Conservation (phyloP, 2,113 vertebrate genomes). For the Petroica traversi region DNA sequence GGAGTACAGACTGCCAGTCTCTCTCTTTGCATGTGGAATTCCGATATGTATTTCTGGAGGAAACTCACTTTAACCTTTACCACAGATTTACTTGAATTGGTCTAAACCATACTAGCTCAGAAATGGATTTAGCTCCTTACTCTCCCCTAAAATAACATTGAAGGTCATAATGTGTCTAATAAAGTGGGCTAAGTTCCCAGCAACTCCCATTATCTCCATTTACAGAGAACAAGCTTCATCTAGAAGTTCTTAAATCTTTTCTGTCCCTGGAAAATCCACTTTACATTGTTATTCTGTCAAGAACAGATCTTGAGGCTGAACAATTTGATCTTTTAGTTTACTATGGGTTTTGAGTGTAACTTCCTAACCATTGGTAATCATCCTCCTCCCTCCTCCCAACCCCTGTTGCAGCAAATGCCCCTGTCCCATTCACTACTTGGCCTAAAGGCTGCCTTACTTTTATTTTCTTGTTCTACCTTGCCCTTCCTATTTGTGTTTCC, state of each 20-base stretch:
- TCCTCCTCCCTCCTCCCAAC: neutral
- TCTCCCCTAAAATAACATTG: neutral
- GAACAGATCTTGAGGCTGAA: neutral
- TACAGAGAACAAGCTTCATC: neutral
- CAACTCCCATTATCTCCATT: neutral
- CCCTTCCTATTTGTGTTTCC: neutral
- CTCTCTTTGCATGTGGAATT: neutral
- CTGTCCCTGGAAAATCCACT: neutral
- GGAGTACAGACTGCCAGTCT: neutral
- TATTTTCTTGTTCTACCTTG: neutral
- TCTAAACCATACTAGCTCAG: neutral
- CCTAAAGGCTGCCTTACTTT: neutral
- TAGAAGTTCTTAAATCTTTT: neutral
- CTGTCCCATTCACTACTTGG: too few relatives aligned
- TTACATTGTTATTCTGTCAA: neutral
- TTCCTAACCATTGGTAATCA: neutral
- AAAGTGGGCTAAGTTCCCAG: neutral
- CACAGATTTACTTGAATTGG: neutral
- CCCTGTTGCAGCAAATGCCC: neutral
- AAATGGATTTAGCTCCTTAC: neutral
- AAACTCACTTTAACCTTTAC: neutral
- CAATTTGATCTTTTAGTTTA: accelerated
- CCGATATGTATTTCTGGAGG: neutral
- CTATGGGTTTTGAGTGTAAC: neutral
- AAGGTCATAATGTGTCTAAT: neutral